Evolutionary conservation across 2,113 vertebrate genomes (phyloP).

Genomic region (Caloenas nicobarica): DNA sequence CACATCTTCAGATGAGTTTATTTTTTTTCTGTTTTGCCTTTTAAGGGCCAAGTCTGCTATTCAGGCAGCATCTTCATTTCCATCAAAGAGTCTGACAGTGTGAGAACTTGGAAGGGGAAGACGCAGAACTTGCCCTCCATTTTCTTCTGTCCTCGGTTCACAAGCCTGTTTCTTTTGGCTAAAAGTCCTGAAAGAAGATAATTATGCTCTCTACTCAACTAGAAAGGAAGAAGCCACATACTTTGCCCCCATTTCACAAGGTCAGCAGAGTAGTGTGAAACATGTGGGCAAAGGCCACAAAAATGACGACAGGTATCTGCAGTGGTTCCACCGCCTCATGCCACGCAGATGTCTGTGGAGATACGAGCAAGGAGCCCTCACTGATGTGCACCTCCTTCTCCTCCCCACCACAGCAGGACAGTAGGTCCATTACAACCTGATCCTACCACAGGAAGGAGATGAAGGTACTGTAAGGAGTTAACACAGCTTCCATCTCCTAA

Average conservation of each 20-base stretch:
- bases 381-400: background rate
- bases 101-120: background rate
- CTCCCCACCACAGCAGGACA: background rate
- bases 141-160: background rate
- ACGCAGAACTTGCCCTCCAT: background rate
- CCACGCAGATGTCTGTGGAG: background rate
- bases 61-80: background rate
- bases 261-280: background rate
- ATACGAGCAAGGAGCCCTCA: background rate
- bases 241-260: background rate
- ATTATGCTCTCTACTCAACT: background rate
- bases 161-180: background rate
- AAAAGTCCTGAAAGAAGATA: background rate
- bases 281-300: background rate
- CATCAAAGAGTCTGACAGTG: background rate
- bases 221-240: background rate
- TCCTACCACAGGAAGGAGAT: background rate
- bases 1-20: background rate
- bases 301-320: background rate
- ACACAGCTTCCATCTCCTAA: background rate
- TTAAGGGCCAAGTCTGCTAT: slow-evolving; percentile 34
- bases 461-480: background rate
- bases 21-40: slow-evolving; percentile 52
- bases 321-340: background rate
- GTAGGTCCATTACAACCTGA: background rate